Evolutionary conservation across 2,797 vertebrate genomes (phyloP), one percentile per base, ranked within the genome.

Genomic region (Galago senegalensis): DNA sequence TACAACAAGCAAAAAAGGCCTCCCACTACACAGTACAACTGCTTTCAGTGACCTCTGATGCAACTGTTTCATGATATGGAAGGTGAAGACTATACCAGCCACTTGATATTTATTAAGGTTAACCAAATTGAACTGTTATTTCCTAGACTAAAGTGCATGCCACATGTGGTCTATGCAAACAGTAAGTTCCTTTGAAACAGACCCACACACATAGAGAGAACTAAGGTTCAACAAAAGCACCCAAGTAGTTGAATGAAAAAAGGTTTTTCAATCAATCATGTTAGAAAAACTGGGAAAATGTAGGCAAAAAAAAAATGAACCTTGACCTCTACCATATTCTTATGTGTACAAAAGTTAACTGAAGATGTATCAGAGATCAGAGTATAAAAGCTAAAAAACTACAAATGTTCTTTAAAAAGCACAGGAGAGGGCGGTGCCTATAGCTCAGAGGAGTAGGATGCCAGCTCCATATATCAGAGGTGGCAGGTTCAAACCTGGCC

Each of bases 371-470:
- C 23, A 63, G 0, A 82, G 27, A 40, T 25, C 56, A 83, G 79
- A 91, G 49, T 7, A 82, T 46, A 89, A 65, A 85, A 82, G 31
- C 58, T 80, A 60, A 90, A 96, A 92, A 53, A 43, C 40, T 43
- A 43, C 40, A 43, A 43, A 43, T 43, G 40, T 43, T 43, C 40
- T 43, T 43, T 43, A 43, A 43, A 43, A 43, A 43, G 40, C 40
- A 43, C 7, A 43, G 40, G 6, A 43, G 40, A 43, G 7, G 40
- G 40, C 40, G 40, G 40, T 7, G 40, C 40, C 40, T 43, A 7
- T 43, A 7, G 40, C 40, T 43, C 40, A 43, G 7, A 43, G 40
- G 40, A 7, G 7, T 7, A 43, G 40, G 40, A 7, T 43, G 40
- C 40, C 40, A 7, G 40, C 40, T 43, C 40, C 40, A 43, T 43